A percentile compares a stretch with the other conserved stretches of the same genome.
phyloP scores from a whole-genome alignment of 2,113 vertebrate genomes.

The Silurus glanis region DNA sequence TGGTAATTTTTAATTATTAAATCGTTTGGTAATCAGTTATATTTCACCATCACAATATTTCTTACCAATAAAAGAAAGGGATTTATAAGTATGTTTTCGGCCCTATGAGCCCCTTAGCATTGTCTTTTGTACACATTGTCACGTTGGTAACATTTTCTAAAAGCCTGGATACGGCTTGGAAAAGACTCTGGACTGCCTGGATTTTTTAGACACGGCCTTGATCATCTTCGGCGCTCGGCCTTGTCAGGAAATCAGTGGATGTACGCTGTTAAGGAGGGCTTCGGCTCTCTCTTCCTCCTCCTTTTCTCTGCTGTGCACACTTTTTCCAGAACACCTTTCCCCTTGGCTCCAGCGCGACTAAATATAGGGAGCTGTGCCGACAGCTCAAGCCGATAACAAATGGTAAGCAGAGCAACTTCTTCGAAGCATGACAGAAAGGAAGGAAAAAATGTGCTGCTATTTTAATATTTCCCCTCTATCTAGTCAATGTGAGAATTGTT shows the following conservation, averaged over 20 bases:
- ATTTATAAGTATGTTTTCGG: background rate
- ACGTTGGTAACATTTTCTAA: background rate
- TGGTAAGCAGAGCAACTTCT: slow-evolving; percentile 58
- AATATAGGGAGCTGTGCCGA: slow-evolving; percentile 73
- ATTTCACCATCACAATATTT: background rate
- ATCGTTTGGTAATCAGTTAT: background rate
- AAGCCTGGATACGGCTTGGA: background rate
- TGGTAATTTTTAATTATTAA: no score
- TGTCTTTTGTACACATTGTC: background rate
- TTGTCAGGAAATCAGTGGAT: slow-evolving; percentile 39
- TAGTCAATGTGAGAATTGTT: background rate
- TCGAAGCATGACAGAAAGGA: slow-evolving; percentile 26
- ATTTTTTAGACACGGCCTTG: slow-evolving; percentile 26
- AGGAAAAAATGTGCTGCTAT: slow-evolving; percentile 31
- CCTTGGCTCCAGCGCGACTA: slow-evolving; percentile 63
- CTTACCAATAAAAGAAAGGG: background rate
- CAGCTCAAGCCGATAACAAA: slow-evolving; percentile 67
- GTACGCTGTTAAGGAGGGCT: slow-evolving; percentile 46
- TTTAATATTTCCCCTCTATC: slow-evolving; percentile 33
- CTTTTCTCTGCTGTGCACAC: slow-evolving; percentile 13
- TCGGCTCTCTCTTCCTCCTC: slow-evolving; percentile 16
- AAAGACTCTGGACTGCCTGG: background rate
- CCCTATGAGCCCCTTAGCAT: background rate
- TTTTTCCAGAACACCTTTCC: slow-evolving; percentile 67
- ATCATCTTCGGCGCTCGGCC: slow-evolving; percentile 24